Base-by-base conservation (phyloP, 2,797 vertebrate species). In the Pteronotus mesoamericanus region DNA sequence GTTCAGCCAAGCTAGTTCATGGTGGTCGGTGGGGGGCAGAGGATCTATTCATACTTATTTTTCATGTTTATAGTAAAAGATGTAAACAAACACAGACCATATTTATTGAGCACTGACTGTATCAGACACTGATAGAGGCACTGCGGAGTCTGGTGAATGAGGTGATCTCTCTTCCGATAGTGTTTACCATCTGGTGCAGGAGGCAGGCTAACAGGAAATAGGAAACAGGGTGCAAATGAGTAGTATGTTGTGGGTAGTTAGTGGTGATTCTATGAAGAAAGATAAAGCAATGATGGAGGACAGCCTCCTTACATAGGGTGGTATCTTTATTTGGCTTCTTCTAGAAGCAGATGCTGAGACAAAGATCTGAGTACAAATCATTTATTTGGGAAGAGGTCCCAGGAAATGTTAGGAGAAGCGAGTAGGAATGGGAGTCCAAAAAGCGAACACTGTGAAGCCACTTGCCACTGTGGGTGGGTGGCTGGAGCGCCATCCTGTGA, bases 281-380 rank as follows among this genome's bases (percentile, higher is more conserved):
- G 69, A 72, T 39, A 53, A 44, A 11, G 26, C 69, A 51, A 42
- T 48, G 85, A 46, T n/a, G n/a, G 48, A n/a, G 86, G 71, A 29
- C 19, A 8, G 53, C 75, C 68, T 44, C 75, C 9, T 48, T 64
- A 69, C 64, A 44, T 44, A n/a, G 46, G n/a, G 15, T 18, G 0
- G 19, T 77, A 1, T 75, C 72, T 89, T 66, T n/a, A 8, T 71
- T 66, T 59, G 44, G 59, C 37, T 82, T 93, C 24, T 84, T 95
- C 29, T 46, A 48, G 64, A 74, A 46, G 59, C 22, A 89, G 84
- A 37, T 8, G 44, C 69, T 34, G 21, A 79, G 86, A 39, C n/a
- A 37, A 32, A 64, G 26, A 48, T 84, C 51, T 6, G 72, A 75
- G 29, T 64, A 32, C 7, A 34, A 48, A n/a, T 39, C n/a, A 0